Evolutionary conservation across 1,140 invertebrate genomes (phyloP), one percentile per base, ranked within the genome.

Genomic region (Tyrophagus putrescentiae): DNA sequence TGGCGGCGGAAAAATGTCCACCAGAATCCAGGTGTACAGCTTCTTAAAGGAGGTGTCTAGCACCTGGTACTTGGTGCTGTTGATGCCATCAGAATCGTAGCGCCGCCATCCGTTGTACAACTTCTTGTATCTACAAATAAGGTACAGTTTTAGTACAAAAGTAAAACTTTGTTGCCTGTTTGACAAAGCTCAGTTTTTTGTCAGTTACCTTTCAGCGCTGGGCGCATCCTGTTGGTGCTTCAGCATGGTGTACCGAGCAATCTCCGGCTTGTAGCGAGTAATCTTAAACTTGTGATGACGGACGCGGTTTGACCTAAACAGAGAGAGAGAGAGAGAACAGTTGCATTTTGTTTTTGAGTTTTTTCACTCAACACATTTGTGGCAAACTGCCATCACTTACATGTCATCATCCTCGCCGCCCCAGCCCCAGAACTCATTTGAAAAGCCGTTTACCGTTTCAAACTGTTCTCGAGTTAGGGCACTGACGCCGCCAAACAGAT

Each of bases 381-480:
- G 3, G 31, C 3, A 9, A 2, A 3, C n/a, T n/a, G n/a, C n/a
- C n/a, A n/a, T 57, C 53, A 68, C 65, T 85, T 79, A 82, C 85
- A 92, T 87, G 70, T 93, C 88, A 69, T 92, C 88, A 71, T 93
- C 88, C 72, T 93, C 88, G 23, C 84, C 87, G 31, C 88, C 88
- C 87, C 87, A 91, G 9, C 87, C 88, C 83, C 87, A 92, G 72
- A 85, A 93, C 33, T 82, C 81, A 70, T 93, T 93, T 29, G 85
- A 87, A 75, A 90, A 93, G 0, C 89, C 89, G 70, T 92, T 93
- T 0, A 92, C 81, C 50, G 80, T 74, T 61, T 78, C 75, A 70
- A 91, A 88, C 66, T 92, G 87, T 63, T 83, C 78, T 50, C 78
- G 76, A 0, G 80, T 85, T 75, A 94, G 79, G 2, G 87, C 87